Evolutionary conservation across 1,140 invertebrate genomes (phyloP).

Genomic region (Lysiphlebus fabarum): DNA sequence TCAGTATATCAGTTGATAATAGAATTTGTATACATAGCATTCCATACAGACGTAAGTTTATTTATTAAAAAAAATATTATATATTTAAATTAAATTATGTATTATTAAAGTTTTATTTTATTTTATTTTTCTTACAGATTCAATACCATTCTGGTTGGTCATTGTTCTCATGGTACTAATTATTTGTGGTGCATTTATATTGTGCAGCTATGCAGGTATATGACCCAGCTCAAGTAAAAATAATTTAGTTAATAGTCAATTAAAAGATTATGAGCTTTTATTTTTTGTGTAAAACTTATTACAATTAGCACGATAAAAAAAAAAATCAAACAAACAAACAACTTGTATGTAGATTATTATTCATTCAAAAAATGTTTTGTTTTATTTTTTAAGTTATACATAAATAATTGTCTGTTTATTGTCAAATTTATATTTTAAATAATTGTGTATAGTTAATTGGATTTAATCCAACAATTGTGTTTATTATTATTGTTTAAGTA

Average conservation of each 20-base stretch:
- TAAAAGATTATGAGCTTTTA: constrained; percentile 18
- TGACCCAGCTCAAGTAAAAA: constrained; percentile 53
- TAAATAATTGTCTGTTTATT: no score
- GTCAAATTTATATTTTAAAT: not conserved
- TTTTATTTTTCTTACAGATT: constrained; percentile 60
- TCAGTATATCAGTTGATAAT: constrained; percentile 94
- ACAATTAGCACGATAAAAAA: not conserved
- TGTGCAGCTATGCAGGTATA: constrained; percentile 78
- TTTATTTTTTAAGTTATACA: no score
- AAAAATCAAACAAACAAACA: not conserved
- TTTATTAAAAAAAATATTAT: constrained; percentile 3
- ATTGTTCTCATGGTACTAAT: constrained; percentile 69
- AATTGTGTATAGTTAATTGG: no score
- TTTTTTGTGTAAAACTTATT: constrained; percentile 13
- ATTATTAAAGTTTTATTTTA: constrained; percentile 15
- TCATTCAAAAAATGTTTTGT: no score
- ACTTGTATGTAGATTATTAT: not conserved
- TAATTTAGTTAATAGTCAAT: constrained; percentile 23
- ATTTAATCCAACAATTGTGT: no score
- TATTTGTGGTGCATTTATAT: constrained; percentile 70
- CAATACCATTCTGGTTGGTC: constrained; percentile 74
- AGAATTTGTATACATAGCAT: constrained; percentile 87
- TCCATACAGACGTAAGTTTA: constrained; percentile 72
- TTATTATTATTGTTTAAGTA: no score
- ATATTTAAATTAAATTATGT: not conserved